These are phyloP conservation scores for Cephus sareptanus DNA, from an alignment of 2,888 invertebrate genomes.

Conservation along the genomic window DNA sequence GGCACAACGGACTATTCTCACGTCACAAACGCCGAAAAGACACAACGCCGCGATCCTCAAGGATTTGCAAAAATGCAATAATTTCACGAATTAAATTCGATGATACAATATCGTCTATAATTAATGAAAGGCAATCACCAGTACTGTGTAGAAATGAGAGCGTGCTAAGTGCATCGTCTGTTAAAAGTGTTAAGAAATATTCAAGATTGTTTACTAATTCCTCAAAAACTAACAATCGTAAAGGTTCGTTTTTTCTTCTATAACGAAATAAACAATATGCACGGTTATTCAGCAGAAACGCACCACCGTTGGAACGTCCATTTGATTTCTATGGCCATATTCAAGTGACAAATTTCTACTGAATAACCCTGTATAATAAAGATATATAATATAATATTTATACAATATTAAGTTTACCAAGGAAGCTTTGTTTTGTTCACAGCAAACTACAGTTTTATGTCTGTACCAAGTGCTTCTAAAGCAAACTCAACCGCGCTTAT, in stretches of 20 bases:
- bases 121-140: too few relatives aligned
- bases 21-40: constrained; percentile 38
- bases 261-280: too few relatives aligned
- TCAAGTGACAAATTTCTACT: too few relatives aligned
- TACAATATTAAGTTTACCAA: too few relatives aligned
- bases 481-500: constrained; percentile 45
- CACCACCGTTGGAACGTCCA: too few relatives aligned
- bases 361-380: constrained; percentile 1
- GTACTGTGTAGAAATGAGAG: not conserved
- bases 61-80: constrained; percentile 33
- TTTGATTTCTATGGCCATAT: too few relatives aligned
- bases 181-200: constrained; percentile 45
- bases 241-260: too few relatives aligned
- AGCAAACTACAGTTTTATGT: constrained; percentile 45
- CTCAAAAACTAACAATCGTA: not conserved
- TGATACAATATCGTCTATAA: constrained; percentile 25
- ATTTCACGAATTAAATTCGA: constrained; percentile 43
- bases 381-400: constrained; percentile 18
- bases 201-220: constrained; percentile 47
- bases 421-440: constrained; percentile 4
- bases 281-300: too few relatives aligned
- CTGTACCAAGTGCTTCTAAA: constrained; percentile 37
- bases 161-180: constrained; percentile 5
- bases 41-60: constrained; percentile 19
- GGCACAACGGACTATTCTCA: constrained; percentile 42